Evolutionary conservation across 1,140 invertebrate genomes (phyloP), one percentile per base, ranked within the genome.

Genomic region (Diplogasteroides magnus): DNA sequence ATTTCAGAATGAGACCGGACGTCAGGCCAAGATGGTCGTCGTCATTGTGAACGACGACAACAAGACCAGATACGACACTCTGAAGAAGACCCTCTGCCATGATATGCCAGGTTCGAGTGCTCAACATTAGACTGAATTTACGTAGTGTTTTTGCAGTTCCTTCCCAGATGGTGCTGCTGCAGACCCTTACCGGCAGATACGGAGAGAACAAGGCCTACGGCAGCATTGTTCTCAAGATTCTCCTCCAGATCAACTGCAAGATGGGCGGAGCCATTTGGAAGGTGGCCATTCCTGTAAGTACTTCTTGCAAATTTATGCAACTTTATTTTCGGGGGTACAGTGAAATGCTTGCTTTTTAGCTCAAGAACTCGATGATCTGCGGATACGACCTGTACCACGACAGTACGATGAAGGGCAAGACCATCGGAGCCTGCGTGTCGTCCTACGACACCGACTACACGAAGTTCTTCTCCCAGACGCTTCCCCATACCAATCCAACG

Each of bases 341-440:
- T 14, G 14, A 26, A 69, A 14, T 11, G 2, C 27, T 19, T 2
- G 26, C 48, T 37, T 71, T 26, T 64, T 48, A 37, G n/a, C 31
- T 72, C 15, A 31, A 31, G 2, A 56, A 72, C 14, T 32, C 58
- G 0, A 72, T 72, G 70, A 67, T 72, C 13, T 58, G 67, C 29
- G 70, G 70, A 0, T 72, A 72, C 61, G 70, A 72, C 55, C 61
- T 72, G 11, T 72, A 72, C 55, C 64, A 72, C 59, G 70, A 72
- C 28, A 61, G 57, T n/a, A 48, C 61, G 15, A 65, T 71, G 65
- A 67, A 63, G 23, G 70, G 70, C 61, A 72, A 72, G 31, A 72
- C 70, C 1, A 60, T 72, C 13, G 70, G 70, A 11, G 70, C 70
- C 13, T 72, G 70, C 28, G 70, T 72, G 1, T 72, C 70, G 2